Conservation (phyloP, 2,797 vertebrate species). For the Semaprochilodus insignis region DNA sequence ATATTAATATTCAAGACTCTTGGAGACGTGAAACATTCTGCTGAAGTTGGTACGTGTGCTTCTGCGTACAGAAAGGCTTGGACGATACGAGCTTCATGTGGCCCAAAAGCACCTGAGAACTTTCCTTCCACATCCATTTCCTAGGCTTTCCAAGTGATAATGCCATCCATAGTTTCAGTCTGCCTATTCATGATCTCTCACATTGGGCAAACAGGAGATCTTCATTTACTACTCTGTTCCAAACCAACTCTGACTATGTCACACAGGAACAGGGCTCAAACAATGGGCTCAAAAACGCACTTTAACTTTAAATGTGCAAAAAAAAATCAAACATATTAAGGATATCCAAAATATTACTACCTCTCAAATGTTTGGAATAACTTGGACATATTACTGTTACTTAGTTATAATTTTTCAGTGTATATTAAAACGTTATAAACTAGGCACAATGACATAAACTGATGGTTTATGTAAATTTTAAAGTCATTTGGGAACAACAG, state of each 20-base stretch:
- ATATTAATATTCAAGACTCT: not conserved
- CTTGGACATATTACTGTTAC: too few species aligned
- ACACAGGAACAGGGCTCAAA: not conserved
- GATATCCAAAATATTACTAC: too few species aligned
- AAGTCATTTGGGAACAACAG: too few species aligned
- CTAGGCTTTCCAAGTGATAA: not conserved
- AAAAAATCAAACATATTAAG: too few species aligned
- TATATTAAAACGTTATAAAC: too few species aligned
- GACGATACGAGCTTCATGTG: constrained; percentile 59
- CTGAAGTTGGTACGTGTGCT: not conserved
- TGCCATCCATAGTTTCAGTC: not conserved
- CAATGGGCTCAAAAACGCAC: not conserved
- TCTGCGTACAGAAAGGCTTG: not conserved
- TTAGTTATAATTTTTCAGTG: too few species aligned
- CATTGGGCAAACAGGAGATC: not conserved
- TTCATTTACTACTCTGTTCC: not conserved
- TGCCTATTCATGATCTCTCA: not conserved
- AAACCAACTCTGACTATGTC: not conserved
- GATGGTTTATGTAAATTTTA: too few species aligned
- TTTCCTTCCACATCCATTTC: constrained; percentile 59
- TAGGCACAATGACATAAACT: too few species aligned
- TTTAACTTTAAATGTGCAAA: too few species aligned
- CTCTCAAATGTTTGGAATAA: too few species aligned
- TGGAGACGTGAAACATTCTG: not conserved
- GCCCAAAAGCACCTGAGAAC: constrained; percentile 48